Evolutionary conservation across 2,888 invertebrate genomes (phyloP).

Genomic region (Pammene fasciana): DNA sequence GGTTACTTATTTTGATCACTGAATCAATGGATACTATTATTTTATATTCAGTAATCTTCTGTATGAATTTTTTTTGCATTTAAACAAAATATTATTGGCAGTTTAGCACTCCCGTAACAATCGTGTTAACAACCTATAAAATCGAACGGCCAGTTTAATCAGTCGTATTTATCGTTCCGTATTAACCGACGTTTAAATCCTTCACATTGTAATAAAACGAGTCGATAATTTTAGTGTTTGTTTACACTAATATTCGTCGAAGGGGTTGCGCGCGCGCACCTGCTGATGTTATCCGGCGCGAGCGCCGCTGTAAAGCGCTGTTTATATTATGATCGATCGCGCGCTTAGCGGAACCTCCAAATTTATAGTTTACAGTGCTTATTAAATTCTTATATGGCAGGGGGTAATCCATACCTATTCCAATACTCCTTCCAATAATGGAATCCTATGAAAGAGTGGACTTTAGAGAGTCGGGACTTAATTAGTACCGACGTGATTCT

Average conservation of each 20-base stretch:
- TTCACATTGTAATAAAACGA: constrained; percentile 36
- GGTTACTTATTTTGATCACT: no score
- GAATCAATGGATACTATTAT: no score
- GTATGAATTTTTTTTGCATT: no score
- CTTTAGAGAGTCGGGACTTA: no score
- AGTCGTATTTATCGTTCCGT: constrained; percentile 17
- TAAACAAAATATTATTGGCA: neutral
- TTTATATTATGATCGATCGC: constrained; percentile 57
- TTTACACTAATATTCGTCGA: constrained; percentile 42
- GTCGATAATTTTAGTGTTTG: constrained; percentile 42
- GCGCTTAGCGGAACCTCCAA: constrained; percentile 49
- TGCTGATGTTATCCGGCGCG: constrained; percentile 58
- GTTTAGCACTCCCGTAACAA: no score
- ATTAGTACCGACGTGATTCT: no score
- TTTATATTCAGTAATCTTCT: no score
- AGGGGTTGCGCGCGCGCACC: constrained; percentile 55
- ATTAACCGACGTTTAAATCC: constrained; percentile 31
- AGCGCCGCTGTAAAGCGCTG: constrained; percentile 53
- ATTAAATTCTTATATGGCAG: constrained; percentile 42
- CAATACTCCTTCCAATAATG: no score
- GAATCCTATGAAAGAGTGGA: no score
- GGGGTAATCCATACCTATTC: neutral
- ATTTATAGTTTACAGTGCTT: constrained; percentile 45
- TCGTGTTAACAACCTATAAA: neutral
- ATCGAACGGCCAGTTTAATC: constrained; percentile 5